Evolutionary conservation across 2,888 invertebrate species (phyloP).

Genomic region (Plagodis dolabraria): DNA sequence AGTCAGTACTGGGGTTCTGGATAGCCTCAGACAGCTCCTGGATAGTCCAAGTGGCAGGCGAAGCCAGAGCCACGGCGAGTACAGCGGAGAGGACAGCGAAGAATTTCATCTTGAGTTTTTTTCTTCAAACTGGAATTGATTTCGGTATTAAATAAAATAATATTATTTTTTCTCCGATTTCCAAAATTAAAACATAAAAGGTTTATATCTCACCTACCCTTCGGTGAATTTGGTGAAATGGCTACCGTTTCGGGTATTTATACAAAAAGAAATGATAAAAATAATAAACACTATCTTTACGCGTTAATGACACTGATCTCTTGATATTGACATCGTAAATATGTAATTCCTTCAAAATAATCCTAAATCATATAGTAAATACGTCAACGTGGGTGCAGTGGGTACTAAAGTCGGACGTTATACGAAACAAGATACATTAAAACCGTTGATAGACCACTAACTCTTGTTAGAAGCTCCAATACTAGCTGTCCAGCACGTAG

Average conservation of each 20-base stretch:
- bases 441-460: too few species aligned
- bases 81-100: slow-evolving; percentile 61
- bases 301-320: slow-evolving; percentile 37
- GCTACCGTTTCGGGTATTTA: slow-evolving; percentile 25
- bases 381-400: not conserved
- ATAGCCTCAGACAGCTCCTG: slow-evolving; percentile 56
- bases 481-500: too few species aligned
- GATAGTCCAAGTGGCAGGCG: slow-evolving; percentile 48
- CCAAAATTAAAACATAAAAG: too few species aligned
- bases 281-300: slow-evolving; percentile 41
- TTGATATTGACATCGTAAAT: slow-evolving; percentile 28
- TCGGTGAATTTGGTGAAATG: slow-evolving; percentile 31
- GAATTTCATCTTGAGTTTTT: slow-evolving; percentile 61
- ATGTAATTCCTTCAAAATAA: slow-evolving; percentile 18
- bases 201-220: slow-evolving; percentile 38
- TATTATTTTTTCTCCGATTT: not conserved
- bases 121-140: slow-evolving; percentile 11
- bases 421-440: too few species aligned
- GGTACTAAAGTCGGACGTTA: too few species aligned
- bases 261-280: slow-evolving; percentile 30
- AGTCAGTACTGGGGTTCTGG: slow-evolving; percentile 52
- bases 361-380: slow-evolving; percentile 8
- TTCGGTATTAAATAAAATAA: not conserved
- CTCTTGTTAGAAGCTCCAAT: too few species aligned
- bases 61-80: slow-evolving; percentile 44